Evolutionary conservation across 2,888 invertebrate genomes (phyloP), one percentile per base, ranked within the genome.

Genomic region (Rosalia funebris): DNA sequence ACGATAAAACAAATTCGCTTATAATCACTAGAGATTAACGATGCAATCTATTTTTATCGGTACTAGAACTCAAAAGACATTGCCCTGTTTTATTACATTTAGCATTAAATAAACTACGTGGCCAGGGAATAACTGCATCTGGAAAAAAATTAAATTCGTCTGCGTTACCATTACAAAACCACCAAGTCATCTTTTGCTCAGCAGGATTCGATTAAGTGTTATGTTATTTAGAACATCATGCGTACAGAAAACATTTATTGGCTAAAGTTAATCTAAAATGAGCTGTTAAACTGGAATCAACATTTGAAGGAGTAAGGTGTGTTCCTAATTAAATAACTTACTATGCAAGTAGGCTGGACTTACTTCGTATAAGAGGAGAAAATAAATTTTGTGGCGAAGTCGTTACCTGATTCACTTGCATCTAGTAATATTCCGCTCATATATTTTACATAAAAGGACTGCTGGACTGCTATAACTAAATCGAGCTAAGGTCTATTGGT

Each of bases 261-360:
- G 41, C 41, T 15, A 31, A 39, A 45, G 20, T 52, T 34, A 44
- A 47, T 39, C 56, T 39, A 25, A 47, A 56, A 56, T 32, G 47
- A 56, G 56, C 36, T 56, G 56, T 56, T 56, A 56, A 48, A 41
- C 39, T 56, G 47, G 34, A 47, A 47, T 41, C 39, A 47, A 31
- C 41, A 39, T 48, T 34, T 25, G 39, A 47, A 20, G 20, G 16
- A 50, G 50, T 45, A 47, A 47, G 56, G 56, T 34, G 47, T 48
- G 47, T 47, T 47, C 34, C 44, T 54, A 54, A 44, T 54, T 54
- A 54, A 54, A 54, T 54, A 44, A 54, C 42, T 54, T 54, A 54
- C 42, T 44, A 54, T 44, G 54, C 54, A 54, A 44, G 44, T 54
- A 39, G 54, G 50, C 37, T 50, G 39, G 48, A 39, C 25, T 50